These are phyloP conservation scores for Melanerpes formicivorus DNA, from an alignment of 2,113 vertebrate species.

Conservation along the genomic window DNA sequence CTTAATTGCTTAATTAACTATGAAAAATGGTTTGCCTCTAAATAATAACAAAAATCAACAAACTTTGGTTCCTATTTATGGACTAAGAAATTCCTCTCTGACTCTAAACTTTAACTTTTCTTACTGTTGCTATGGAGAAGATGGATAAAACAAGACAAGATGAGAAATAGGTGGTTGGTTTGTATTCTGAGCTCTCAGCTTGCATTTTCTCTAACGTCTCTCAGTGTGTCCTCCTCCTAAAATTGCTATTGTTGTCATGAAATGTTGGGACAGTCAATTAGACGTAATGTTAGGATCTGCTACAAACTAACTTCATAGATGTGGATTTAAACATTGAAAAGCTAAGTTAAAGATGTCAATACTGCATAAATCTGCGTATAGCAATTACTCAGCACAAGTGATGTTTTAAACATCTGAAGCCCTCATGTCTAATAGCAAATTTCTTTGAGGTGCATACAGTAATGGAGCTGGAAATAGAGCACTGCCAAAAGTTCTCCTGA, in stretches of 20 bases:
- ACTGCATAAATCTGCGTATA: not conserved
- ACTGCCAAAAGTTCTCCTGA: not conserved
- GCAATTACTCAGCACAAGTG: not conserved
- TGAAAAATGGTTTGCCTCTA: slow-evolving; percentile 80
- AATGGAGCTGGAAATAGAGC: not conserved
- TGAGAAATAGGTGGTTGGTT: slow-evolving; percentile 56
- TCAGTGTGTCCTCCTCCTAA: slow-evolving; percentile 35
- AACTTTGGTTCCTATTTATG: slow-evolving; percentile 38
- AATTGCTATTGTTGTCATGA: slow-evolving; percentile 45
- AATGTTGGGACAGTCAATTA: slow-evolving; percentile 32
- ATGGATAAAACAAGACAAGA: slow-evolving; percentile 33
- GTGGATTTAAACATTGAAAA: slow-evolving; percentile 12
- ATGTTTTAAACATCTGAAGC: slow-evolving; percentile 17
- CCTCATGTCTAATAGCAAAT: not conserved
- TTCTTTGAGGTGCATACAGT: not conserved
- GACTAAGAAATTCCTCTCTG: slow-evolving; percentile 66
- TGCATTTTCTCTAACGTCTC: slow-evolving; percentile 48
- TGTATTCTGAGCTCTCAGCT: slow-evolving; percentile 55
- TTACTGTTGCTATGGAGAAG: slow-evolving; percentile 48
- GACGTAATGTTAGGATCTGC: slow-evolving; percentile 27
- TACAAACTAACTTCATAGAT: not conserved
- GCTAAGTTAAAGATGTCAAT: not conserved
- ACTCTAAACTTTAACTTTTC: slow-evolving; percentile 69
- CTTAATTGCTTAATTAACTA: slow-evolving; percentile 63
- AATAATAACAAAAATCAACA: slow-evolving; percentile 45